Evolutionary conservation across 2,113 vertebrate species (phyloP).

Genomic region (Crotalus helleri): DNA sequence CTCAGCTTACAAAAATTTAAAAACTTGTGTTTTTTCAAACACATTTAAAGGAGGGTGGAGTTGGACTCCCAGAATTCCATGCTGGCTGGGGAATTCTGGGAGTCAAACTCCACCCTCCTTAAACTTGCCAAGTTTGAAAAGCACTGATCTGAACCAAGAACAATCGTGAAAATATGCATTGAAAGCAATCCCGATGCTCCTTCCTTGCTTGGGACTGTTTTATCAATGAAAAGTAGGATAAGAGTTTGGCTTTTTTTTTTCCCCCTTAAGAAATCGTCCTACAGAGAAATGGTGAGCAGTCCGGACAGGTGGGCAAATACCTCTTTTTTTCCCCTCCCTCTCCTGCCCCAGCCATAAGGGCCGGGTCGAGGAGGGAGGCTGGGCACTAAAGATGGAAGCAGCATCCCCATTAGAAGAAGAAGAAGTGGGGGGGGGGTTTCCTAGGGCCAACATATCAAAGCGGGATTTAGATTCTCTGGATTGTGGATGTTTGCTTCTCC

Average conservation of each 20-base stretch:
- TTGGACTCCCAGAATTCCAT: neutral
- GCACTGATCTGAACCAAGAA: neutral
- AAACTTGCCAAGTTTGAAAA: neutral
- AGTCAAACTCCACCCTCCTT: neutral
- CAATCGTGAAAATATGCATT: neutral
- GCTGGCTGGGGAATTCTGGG: neutral
- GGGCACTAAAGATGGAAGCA: neutral
- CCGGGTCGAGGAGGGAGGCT: neutral
- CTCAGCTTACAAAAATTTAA: neutral
- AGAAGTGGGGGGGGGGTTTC: neutral
- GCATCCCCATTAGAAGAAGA: neutral
- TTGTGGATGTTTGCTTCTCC: neutral
- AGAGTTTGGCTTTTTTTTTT: neutral
- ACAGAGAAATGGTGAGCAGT: neutral
- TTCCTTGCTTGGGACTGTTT: neutral
- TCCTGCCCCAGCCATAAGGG: neutral
- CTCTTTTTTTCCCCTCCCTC: neutral
- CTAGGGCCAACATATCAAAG: neutral
- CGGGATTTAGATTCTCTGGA: conserved; percentile 1
- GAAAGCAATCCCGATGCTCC: neutral
- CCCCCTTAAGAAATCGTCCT: neutral
- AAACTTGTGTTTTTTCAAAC: neutral
- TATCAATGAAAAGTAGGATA: neutral
- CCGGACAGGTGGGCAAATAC: neutral
- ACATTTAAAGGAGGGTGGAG: neutral